Percentiles rank a stretch among this genome's conserved stretches.
These are phyloP conservation scores for Emys orbicularis DNA, from an alignment of 2,797 vertebrate species.

Conservation along the genomic window DNA sequence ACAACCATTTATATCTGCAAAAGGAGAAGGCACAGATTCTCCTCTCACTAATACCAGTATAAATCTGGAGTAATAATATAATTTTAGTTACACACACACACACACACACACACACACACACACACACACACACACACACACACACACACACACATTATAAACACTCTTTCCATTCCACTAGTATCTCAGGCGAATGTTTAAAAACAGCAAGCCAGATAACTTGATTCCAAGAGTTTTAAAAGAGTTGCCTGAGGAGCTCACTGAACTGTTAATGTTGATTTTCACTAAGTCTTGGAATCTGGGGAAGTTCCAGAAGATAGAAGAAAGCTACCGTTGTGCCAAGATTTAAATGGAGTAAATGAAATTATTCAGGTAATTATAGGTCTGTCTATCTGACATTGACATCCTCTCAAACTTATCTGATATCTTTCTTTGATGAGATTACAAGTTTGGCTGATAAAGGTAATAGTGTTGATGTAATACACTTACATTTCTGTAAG, in stretches of 20 bases:
- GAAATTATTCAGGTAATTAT: neutral
- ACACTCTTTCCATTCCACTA: neutral
- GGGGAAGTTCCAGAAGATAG: neutral
- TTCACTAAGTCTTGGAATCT: neutral
- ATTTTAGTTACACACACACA: neutral
- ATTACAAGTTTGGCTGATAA: neutral
- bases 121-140: too few species aligned
- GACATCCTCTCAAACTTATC: neutral
- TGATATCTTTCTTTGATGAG: neutral
- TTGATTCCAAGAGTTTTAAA: neutral
- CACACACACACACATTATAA: neutral
- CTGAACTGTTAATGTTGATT: neutral
- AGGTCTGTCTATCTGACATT: neutral
- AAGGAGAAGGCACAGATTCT: conserved; percentile 36
- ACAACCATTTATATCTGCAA: neutral
- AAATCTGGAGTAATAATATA: conserved; percentile 12
- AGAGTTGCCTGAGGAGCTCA: neutral
- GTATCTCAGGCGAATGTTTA: neutral
- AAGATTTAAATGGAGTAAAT: neutral
- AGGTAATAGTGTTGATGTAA: neutral
- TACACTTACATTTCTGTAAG: neutral
- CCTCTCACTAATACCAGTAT: neutral
- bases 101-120: neutral
- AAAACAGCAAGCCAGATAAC: neutral
- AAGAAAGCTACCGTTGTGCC: neutral